phyloP scores from a whole-genome alignment of 2,113 vertebrate species.

The Tragelaphus imberbis region DNA sequence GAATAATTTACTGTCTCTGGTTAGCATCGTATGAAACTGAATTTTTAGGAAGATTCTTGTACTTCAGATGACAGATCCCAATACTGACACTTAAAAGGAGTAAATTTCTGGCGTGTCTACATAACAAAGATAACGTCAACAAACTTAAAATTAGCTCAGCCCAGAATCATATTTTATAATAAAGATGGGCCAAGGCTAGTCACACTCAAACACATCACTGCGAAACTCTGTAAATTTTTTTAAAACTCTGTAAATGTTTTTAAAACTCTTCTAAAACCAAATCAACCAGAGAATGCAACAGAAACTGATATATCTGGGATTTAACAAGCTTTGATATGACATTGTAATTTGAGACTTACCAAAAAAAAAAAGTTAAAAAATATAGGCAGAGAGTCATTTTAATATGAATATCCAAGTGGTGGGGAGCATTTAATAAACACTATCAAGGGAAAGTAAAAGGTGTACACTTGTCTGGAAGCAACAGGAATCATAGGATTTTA shows the following conservation, averaged over 20 bases:
- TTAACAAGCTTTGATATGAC: neutral
- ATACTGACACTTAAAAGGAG: neutral
- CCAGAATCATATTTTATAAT: neutral
- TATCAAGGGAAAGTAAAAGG: neutral
- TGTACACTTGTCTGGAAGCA: neutral
- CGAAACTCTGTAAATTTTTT: neutral
- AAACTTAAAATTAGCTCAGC: neutral
- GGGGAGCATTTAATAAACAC: neutral
- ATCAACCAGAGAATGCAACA: neutral
- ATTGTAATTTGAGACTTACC: neutral
- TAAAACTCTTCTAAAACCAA: slow-evolving; percentile 14
- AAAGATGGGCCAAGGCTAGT: neutral
- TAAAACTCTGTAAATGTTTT: neutral
- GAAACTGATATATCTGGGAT: neutral
- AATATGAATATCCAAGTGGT: neutral
- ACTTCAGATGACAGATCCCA: neutral
- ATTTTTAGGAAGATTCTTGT: neutral
- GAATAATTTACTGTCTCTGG: neutral
- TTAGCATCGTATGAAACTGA: neutral
- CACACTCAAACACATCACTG: neutral
- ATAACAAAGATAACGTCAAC: neutral
- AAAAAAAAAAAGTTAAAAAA: neutral
- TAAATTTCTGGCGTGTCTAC: neutral
- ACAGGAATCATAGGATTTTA: neutral
- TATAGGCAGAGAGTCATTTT: neutral